These are phyloP conservation scores for Varanus komodoensis DNA, from an alignment of 2,113 vertebrate species.

Conservation along the genomic window DNA sequence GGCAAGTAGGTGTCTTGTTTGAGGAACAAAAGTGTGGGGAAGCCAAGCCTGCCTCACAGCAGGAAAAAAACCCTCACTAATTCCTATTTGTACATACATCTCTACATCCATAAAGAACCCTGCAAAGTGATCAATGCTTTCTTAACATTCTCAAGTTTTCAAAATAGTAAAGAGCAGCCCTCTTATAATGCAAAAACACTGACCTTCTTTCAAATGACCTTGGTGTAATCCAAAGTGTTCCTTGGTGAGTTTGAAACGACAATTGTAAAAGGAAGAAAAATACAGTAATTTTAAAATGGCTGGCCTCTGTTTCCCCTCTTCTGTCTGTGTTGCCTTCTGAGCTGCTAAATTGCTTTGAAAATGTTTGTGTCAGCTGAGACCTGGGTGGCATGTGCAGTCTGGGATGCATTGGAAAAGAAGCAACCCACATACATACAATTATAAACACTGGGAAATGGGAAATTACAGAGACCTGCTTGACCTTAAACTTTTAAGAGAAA, in stretches of 20 bases:
- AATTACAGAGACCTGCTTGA: background rate
- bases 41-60: background rate
- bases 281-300: background rate
- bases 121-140: background rate
- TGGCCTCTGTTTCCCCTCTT: accelerated
- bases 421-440: background rate
- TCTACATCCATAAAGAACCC: background rate
- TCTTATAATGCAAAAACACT: background rate
- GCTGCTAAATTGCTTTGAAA: accelerated
- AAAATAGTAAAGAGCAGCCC: background rate
- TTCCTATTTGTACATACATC: background rate
- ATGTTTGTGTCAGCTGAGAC: accelerated
- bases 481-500: accelerated
- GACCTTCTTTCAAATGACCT: slow-evolving; percentile 23
- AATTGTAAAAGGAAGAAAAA: background rate
- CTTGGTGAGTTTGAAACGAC: background rate
- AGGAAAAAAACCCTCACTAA: background rate
- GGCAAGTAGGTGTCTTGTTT: background rate
- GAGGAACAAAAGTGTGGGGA: background rate
- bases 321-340: accelerated
- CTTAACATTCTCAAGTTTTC: background rate
- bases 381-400: accelerated
- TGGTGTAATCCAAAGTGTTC: slow-evolving; percentile 1
- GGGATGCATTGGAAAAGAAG: accelerated
- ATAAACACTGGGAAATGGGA: slow-evolving; percentile 3